Conservation (phyloP, 2,797 vertebrate genomes). For the Tokudaia muenninki region DNA sequence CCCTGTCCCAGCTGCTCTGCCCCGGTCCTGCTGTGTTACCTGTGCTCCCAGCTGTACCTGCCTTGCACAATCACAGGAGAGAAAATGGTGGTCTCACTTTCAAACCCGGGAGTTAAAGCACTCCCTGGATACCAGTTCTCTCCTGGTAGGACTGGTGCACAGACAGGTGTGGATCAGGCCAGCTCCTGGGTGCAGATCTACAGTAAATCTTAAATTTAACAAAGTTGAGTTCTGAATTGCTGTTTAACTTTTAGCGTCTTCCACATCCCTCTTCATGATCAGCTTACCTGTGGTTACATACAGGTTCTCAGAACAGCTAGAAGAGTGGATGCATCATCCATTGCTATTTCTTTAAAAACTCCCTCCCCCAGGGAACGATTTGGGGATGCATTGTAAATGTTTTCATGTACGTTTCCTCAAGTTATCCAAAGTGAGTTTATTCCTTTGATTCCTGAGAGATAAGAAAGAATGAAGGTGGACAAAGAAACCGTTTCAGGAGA, state of each 20-base stretch:
- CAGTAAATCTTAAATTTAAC: neutral
- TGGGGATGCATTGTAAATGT: neutral
- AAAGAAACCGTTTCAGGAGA: neutral
- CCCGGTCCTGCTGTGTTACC: too few relatives aligned
- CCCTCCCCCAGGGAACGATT: neutral
- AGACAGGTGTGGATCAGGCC: too few relatives aligned
- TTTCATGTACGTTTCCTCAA: neutral
- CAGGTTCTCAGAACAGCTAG: neutral
- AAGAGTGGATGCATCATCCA: neutral
- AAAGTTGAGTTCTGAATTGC: neutral
- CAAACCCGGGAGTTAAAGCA: too few relatives aligned
- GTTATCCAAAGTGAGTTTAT: neutral
- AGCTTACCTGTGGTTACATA: slow-evolving; percentile 52
- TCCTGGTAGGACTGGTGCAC: too few relatives aligned
- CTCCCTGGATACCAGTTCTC: too few relatives aligned
- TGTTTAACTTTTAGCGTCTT: neutral
- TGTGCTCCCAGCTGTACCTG: too few relatives aligned
- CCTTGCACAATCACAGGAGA: too few relatives aligned
- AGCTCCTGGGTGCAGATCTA: too few relatives aligned
- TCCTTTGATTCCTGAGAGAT: neutral
- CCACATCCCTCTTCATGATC: neutral
- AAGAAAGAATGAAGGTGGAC: neutral
- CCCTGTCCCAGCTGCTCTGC: too few relatives aligned
- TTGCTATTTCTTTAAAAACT: neutral
- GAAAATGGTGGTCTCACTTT: too few relatives aligned